Base-by-base conservation (phyloP, 2,113 vertebrate genomes). In the Sterna hirundo region DNA sequence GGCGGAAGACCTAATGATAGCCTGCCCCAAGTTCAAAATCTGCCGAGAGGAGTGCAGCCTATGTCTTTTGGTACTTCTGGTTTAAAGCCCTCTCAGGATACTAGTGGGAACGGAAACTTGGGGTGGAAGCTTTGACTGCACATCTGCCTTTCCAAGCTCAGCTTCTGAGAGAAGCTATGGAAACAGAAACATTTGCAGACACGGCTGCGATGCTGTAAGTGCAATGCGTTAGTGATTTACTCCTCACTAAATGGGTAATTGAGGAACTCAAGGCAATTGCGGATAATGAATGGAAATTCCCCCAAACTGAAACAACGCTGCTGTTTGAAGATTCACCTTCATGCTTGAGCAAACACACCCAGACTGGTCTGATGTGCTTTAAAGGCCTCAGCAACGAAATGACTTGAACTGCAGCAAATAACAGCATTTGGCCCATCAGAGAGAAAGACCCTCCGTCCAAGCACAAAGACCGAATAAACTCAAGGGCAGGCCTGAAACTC, bases 241-340 rank as follows among this genome's bases (percentile, higher is more conserved):
- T 86, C 36, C 78, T 92, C 7, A 0, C 40, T 86, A 66, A 92
- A 74, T 17, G 49, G 47, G 26, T 77, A 90, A 88, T 34, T 85
- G 84, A 94, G 58, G 78, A 84, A 90, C 68, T 90, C 6, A 4
- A 85, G 62, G 78, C 49, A 88, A 68, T 3, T 79, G 46, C 64
- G 51, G 29, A 88, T 90, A 94, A 96, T 54, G 68, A 96, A 93
- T 83, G 83, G 55, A 78, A 90, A 88, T 88, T 94, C 32, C 38
- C 27, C 68, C 71, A 62, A 80, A 88, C 32, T 49, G 64, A 87
- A 86, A 83, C 36, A 86, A 77, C 0, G 0, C 29, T 75, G 32
- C 27, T 7, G 0, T 93, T 74, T 65, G 78, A 86, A 83, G 66
- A 83, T 90, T 74, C 46, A 88, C 58, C 26, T 66, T 70, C 1